Base-by-base conservation (phyloP, 1,140 invertebrate genomes). In the Pentalonia nigronervosa region DNA sequence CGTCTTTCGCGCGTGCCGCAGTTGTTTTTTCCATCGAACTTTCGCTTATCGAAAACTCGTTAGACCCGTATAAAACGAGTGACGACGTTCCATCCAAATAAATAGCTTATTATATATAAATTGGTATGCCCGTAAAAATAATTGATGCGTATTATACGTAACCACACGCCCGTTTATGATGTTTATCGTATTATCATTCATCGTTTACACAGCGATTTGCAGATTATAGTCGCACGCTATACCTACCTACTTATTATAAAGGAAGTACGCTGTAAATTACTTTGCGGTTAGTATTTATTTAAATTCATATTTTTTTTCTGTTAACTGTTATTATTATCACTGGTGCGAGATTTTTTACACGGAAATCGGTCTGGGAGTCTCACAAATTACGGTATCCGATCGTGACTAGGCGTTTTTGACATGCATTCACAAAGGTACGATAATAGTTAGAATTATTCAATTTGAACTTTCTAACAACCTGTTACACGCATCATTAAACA, bases 371-470 rank as follows among this genome's bases (percentile, higher is more conserved):
- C 60, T 14, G 4, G 60, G 60, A 67, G 60, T 67, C 60, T 67
- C 30, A n/a, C 60, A 67, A 67, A 67, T 67, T 67, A 67, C 14
- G 14, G 60, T 67, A n/a, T n/a, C 30, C 60, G 60, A 30, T 67
- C 60, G 60, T 67, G 60, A 67, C 30, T 67, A 67, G 60, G 30
- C 30, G 60, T 67, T 67, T 67, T 67, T 4, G 3, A 17, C 30
- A 67, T 67, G 30, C 60, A 17, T 67, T 67, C 60, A n/a, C n/a
- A n/a, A n/a, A n/a, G n/a, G n/a, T n/a, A n/a, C 30, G 30, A 67
- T 67, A 67, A 67, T 67, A 67, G 60, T 67, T n/a, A 67, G 30
- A 67, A 67, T n/a, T n/a, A 67, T 67, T 67, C 60, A n/a, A 67
- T 67, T 67, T 67, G 7, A 67, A 67, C 60, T 67, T 67, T 67